Conservation (phyloP, 2,888 invertebrate species). For the Lasiommata megera region DNA sequence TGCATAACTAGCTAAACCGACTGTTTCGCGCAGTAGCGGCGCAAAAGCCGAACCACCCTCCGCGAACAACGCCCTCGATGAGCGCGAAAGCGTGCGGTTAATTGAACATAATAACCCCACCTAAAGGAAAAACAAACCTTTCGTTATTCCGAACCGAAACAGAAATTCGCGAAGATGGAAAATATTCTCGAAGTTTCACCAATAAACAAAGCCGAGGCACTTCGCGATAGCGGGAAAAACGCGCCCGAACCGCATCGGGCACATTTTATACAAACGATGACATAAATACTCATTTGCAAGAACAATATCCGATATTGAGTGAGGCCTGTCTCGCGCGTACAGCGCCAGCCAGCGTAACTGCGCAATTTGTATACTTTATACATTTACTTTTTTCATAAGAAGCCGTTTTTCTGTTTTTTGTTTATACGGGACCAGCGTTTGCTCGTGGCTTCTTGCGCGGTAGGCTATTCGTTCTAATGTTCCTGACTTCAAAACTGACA, state of each 20-base stretch:
- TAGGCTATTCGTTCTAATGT: too few relatives aligned
- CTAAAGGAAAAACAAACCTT: slow-evolving; percentile 3
- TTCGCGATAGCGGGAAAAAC: slow-evolving; percentile 50
- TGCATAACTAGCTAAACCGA: too few relatives aligned
- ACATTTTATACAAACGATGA: slow-evolving; percentile 77
- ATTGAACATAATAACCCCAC: slow-evolving; percentile 12
- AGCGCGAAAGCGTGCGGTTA: slow-evolving; percentile 1
- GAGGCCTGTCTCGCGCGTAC: slow-evolving; percentile 70
- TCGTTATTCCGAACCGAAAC: slow-evolving; percentile 18
- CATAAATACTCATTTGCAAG: slow-evolving; percentile 80
- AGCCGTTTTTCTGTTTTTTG: background rate
- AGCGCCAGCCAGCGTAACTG: slow-evolving; percentile 22
- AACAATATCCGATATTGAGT: slow-evolving; percentile 81
- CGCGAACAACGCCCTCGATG: background rate
- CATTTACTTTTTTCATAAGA: background rate
- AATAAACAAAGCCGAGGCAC: slow-evolving; percentile 43
- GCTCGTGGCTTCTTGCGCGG: too few relatives aligned
- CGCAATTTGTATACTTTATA: background rate
- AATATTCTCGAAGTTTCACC: slow-evolving; percentile 40
- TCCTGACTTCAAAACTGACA: too few relatives aligned
- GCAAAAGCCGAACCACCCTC: background rate
- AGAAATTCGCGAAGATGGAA: slow-evolving; percentile 35
- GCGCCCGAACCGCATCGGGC: slow-evolving; percentile 50
- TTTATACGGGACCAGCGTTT: background rate
- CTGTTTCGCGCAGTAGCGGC: background rate